Conservation (phyloP, 1,140 invertebrate species). For the Grapholita molesta region DNA sequence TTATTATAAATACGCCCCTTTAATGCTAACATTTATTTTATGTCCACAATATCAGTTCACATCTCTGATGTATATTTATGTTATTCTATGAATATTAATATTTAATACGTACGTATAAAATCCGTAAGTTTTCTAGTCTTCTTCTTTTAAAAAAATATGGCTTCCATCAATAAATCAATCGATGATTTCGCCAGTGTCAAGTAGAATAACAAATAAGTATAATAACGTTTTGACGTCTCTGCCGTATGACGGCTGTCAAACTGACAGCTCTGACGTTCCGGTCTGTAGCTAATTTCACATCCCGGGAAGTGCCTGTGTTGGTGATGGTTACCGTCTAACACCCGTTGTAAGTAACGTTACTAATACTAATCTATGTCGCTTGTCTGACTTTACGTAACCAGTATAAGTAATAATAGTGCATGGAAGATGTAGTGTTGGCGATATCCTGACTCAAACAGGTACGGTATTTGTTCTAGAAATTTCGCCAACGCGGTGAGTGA, state of each 20-base stretch:
- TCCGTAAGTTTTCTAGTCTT: too few relatives aligned
- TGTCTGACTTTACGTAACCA: not conserved
- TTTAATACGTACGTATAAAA: too few relatives aligned
- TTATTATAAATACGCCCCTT: too few relatives aligned
- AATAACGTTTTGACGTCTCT: too few relatives aligned
- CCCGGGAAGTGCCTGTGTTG: slow-evolving; percentile 48
- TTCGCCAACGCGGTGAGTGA: not conserved
- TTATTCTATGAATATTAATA: too few relatives aligned
- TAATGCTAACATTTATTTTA: too few relatives aligned
- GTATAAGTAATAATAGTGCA: not conserved
- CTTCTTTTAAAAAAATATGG: too few relatives aligned
- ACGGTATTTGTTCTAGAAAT: not conserved
- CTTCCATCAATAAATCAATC: too few relatives aligned
- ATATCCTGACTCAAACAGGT: not conserved
- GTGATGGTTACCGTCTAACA: slow-evolving; percentile 63
- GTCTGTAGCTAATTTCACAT: slow-evolving; percentile 34
- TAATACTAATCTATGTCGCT: slow-evolving; percentile 41
- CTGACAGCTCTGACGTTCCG: not conserved
- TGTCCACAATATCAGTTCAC: too few relatives aligned
- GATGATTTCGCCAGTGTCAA: too few relatives aligned
- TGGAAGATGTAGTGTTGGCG: not conserved
- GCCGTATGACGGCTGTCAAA: not conserved
- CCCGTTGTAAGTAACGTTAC: slow-evolving; percentile 69
- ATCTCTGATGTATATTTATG: too few relatives aligned
- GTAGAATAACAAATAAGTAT: too few relatives aligned